These are phyloP conservation scores for Porites lutea DNA, from an alignment of 64 coral and sea anemone genomes.

Conservation along the genomic window DNA sequence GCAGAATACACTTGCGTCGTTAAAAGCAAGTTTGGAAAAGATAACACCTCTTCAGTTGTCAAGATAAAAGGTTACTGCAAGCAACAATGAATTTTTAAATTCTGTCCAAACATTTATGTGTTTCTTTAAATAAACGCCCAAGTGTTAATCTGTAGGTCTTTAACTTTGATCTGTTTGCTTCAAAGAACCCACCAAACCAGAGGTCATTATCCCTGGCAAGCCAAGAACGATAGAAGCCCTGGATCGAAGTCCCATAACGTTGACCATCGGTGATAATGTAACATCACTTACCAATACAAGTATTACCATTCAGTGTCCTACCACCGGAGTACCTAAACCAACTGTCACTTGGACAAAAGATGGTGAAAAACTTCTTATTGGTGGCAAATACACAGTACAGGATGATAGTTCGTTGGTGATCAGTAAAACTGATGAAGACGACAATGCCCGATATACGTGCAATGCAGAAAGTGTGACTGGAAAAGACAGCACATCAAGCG, in stretches of 20 bases:
- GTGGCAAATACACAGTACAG: slow-evolving; percentile 39
- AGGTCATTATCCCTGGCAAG: background rate
- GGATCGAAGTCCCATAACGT: slow-evolving; percentile 49
- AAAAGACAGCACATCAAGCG: slow-evolving; percentile 47
- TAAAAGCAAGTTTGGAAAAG: slow-evolving; percentile 63
- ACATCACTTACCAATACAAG: slow-evolving; percentile 76
- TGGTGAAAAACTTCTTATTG: slow-evolving; percentile 31
- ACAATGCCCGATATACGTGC: slow-evolving; percentile 69
- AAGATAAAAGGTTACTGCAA: slow-evolving; percentile 68
- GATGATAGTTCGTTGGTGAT: slow-evolving; percentile 64
- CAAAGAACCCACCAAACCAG: slow-evolving; percentile 22
- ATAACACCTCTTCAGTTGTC: slow-evolving; percentile 40
- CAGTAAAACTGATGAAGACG: slow-evolving; percentile 26
- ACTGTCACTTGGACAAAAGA: slow-evolving; percentile 77
- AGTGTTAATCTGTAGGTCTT: no score
- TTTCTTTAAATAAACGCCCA: no score
- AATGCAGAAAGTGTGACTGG: slow-evolving; percentile 66
- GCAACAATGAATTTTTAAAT: background rate
- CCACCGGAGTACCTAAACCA: slow-evolving; percentile 66
- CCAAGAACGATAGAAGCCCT: background rate
- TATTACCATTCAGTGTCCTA: slow-evolving; percentile 70
- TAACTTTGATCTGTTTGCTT: background rate
- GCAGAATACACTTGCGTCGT: slow-evolving; percentile 71
- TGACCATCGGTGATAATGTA: slow-evolving; percentile 73
- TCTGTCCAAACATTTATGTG: no score